These are phyloP conservation scores for Caradrina clavipalpis DNA, from an alignment of 2,888 invertebrate genomes.

Conservation along the genomic window DNA sequence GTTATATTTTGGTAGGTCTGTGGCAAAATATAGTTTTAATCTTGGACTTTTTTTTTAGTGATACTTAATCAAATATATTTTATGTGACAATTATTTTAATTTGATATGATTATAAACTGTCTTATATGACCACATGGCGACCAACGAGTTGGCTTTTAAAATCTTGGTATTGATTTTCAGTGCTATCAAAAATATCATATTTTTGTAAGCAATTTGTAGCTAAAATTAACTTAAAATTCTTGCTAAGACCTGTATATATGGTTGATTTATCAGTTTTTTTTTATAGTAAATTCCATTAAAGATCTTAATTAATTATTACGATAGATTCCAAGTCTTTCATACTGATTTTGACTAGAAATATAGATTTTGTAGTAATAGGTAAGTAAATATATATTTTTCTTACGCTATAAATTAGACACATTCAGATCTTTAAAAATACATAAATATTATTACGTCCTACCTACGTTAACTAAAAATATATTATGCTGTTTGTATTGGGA, in stretches of 20 bases:
- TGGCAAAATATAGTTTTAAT: not conserved
- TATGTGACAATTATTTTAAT: not conserved
- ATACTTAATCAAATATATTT: too few relatives aligned
- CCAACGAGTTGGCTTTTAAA: not conserved
- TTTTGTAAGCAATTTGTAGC: not conserved
- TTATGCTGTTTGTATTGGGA: not conserved
- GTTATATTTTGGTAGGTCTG: not conserved
- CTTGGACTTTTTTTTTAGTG: not conserved
- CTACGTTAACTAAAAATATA: slow-evolving; percentile 23
- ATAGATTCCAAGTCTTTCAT: slow-evolving; percentile 51
- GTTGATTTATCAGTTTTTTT: not conserved
- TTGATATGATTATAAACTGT: not conserved
- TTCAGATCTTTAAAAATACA: slow-evolving; percentile 47
- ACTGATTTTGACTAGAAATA: slow-evolving; percentile 64
- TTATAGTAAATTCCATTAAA: slow-evolving; percentile 21
- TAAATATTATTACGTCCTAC: slow-evolving; percentile 14
- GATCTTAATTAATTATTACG: slow-evolving; percentile 41
- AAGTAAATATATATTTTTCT: slow-evolving; percentile 33
- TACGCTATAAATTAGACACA: slow-evolving; percentile 23
- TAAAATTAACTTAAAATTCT: slow-evolving; percentile 4
- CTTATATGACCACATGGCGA: not conserved
- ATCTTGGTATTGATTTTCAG: not conserved
- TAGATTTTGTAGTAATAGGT: slow-evolving; percentile 15
- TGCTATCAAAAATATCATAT: not conserved
- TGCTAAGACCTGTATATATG: slow-evolving; percentile 15